Conservation (phyloP, 2,797 vertebrate genomes). For the Enoplosus armatus region DNA sequence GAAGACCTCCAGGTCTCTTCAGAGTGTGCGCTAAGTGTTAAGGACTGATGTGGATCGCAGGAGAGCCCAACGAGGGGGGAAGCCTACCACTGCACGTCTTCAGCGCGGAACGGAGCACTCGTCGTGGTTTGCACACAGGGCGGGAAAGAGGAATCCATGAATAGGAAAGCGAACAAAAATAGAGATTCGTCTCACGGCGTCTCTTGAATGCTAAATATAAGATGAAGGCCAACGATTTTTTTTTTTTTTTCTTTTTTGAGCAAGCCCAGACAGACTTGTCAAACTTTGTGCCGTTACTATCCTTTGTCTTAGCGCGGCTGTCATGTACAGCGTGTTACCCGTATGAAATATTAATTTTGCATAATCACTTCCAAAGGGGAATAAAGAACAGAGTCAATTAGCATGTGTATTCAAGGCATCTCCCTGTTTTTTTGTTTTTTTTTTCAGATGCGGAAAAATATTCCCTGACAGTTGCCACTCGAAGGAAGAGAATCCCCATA, state of each 20-base stretch:
- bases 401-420: slow-evolving; percentile 88
- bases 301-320: slow-evolving; percentile 87
- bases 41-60: slow-evolving; percentile 48
- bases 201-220: slow-evolving; percentile 82
- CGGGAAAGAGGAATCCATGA: slow-evolving; percentile 76
- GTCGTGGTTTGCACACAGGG: slow-evolving; percentile 65
- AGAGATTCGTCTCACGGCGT: slow-evolving; percentile 75
- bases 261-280: slow-evolving; percentile 84
- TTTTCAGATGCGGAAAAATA: slow-evolving; percentile 82
- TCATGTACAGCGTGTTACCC: slow-evolving; percentile 87
- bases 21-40: slow-evolving; percentile 55
- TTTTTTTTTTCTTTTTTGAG: no score
- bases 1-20: slow-evolving; percentile 47
- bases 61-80: slow-evolving; percentile 40
- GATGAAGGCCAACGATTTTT: slow-evolving; percentile 83
- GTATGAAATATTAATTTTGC: slow-evolving; percentile 89
- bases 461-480: slow-evolving; percentile 85
- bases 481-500: slow-evolving; percentile 76
- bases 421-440: no score
- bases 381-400: slow-evolving; percentile 88
- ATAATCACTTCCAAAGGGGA: slow-evolving; percentile 89
- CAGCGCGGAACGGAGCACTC: slow-evolving; percentile 60
- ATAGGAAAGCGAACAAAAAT: slow-evolving; percentile 80
- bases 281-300: slow-evolving; percentile 85
- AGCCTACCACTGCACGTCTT: slow-evolving; percentile 43